phyloP scores from a whole-genome alignment of 2,113 vertebrate genomes.

The Synodontis membranacea region DNA sequence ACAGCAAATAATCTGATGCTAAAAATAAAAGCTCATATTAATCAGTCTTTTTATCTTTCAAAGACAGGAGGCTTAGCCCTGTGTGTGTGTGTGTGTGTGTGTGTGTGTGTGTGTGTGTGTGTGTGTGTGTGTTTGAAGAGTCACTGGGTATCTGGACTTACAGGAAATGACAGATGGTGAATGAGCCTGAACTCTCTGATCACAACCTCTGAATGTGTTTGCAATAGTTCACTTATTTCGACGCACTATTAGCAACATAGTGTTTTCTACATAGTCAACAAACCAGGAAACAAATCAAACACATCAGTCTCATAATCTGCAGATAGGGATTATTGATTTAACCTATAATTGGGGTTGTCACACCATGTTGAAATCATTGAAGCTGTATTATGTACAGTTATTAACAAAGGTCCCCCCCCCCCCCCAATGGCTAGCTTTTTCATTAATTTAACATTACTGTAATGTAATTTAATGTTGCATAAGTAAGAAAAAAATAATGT shows the following conservation, averaged over 20 bases:
- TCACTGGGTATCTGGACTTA: neutral
- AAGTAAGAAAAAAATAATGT: neutral
- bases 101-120: neutral
- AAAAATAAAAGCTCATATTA: neutral
- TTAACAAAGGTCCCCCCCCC: no score
- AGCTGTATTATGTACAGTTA: neutral
- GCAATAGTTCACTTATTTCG: neutral
- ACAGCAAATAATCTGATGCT: neutral
- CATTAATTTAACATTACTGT: neutral
- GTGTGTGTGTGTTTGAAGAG: neutral
- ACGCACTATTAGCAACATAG: neutral
- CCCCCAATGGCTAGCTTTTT: neutral
- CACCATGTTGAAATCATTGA: neutral
- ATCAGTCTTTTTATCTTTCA: neutral
- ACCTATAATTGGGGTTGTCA: neutral
- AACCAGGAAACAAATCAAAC: neutral
- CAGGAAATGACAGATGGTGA: neutral
- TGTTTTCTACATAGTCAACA: neutral
- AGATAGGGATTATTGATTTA: neutral
- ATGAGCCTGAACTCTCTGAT: neutral
- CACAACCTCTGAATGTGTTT: neutral
- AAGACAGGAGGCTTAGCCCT: neutral
- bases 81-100: no score
- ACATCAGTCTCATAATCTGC: neutral
- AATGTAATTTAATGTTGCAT: neutral